phyloP scores from a whole-genome alignment of 2,888 invertebrate species.

The Pterobdella sp. region DNA sequence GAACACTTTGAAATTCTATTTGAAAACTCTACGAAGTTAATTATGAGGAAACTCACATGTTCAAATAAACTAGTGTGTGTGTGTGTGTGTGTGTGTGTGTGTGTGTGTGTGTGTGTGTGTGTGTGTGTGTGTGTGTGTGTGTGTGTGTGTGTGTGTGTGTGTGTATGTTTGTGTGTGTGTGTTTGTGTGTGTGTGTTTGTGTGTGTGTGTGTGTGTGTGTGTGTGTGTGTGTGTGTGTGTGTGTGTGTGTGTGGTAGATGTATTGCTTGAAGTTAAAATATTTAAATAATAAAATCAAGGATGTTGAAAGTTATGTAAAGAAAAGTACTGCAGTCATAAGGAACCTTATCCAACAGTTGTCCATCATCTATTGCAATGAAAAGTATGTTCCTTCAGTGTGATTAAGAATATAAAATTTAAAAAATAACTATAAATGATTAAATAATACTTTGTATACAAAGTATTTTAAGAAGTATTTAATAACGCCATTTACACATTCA shows the following conservation, averaged over 20 bases:
- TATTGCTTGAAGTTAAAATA: background rate
- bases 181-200: too few relatives aligned
- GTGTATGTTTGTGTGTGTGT: too few relatives aligned
- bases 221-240: constrained; percentile 9
- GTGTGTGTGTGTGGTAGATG: too few relatives aligned
- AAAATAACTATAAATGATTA: background rate
- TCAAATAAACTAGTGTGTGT: too few relatives aligned
- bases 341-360: constrained; percentile 68
- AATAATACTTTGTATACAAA: too few relatives aligned
- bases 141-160: constrained; percentile 9
- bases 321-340: constrained; percentile 66
- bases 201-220: constrained; percentile 9
- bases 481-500: background rate
- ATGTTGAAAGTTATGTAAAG: constrained; percentile 62
- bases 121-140: constrained; percentile 2
- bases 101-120: background rate
- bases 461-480: constrained; percentile 3
- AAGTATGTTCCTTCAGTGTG: constrained; percentile 40
- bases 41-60: too few relatives aligned
- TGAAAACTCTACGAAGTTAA: too few relatives aligned
- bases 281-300: constrained; percentile 42
- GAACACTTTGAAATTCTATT: too few relatives aligned
- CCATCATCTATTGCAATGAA: constrained; percentile 56
- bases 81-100: too few relatives aligned
- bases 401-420: background rate